Evolutionary conservation across 2,888 invertebrate genomes (phyloP).

Genomic region (Rhagium mordax): DNA sequence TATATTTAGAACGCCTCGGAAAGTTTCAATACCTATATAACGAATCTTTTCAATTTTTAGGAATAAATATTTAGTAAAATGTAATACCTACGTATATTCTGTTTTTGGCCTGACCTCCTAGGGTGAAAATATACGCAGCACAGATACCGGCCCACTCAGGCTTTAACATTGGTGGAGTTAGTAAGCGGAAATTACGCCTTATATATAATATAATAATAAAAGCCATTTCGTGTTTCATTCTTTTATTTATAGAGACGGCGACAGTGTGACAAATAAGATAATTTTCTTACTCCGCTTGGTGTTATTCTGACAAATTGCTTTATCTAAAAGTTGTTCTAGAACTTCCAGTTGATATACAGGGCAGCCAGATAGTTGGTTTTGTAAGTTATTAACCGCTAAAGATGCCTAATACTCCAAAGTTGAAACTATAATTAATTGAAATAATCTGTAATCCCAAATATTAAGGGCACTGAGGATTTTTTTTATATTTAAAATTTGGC

Average conservation of each 20-base stretch:
- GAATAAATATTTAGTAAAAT: too few relatives aligned
- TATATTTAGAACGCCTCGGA: too few relatives aligned
- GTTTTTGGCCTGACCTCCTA: neutral
- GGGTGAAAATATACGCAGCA: neutral
- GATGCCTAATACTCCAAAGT: too few relatives aligned
- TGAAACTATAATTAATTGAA: too few relatives aligned
- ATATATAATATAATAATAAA: neutral
- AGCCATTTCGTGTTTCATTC: conserved; percentile 9
- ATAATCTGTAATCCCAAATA: too few relatives aligned
- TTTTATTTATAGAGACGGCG: neutral
- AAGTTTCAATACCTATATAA: too few relatives aligned
- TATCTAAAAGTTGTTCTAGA: neutral
- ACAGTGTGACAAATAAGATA: neutral
- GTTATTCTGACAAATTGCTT: neutral
- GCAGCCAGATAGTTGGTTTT: too few relatives aligned
- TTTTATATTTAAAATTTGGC: too few relatives aligned
- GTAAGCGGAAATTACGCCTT: conserved; percentile 9
- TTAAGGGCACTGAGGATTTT: too few relatives aligned
- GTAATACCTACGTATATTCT: neutral
- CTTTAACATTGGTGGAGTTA: neutral
- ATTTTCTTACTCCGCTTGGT: neutral
- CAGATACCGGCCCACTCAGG: neutral
- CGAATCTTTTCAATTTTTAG: too few relatives aligned
- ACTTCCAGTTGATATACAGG: neutral
- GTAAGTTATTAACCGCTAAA: too few relatives aligned